Conservation (phyloP, 2,888 invertebrate species). For the Icerya purchasi region DNA sequence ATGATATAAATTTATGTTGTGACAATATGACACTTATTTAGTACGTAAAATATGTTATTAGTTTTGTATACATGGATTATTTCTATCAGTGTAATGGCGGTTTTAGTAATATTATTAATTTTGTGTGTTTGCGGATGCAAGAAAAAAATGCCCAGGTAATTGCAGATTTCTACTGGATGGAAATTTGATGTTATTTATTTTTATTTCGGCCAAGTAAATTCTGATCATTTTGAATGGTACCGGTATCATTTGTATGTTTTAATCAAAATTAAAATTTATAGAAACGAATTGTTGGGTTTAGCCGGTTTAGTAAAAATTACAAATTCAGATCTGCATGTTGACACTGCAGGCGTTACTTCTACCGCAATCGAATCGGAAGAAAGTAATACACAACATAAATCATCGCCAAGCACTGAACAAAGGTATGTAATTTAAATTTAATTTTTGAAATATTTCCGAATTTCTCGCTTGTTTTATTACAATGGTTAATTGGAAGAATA, state of each 20-base stretch:
- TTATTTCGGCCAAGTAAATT: constrained; percentile 13
- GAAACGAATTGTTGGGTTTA: constrained; percentile 47
- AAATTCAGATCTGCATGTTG: constrained; percentile 34
- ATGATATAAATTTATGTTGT: no score
- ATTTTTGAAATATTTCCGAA: no score
- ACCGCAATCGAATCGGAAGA: constrained; percentile 10
- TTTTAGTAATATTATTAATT: constrained; percentile 25
- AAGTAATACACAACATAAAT: constrained; percentile 8
- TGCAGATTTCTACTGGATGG: no score
- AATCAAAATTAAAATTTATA: constrained; percentile 12
- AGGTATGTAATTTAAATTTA: no score
- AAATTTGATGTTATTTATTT: constrained; percentile 9
- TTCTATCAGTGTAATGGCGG: not conserved
- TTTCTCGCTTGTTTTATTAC: no score
- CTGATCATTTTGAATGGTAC: no score
- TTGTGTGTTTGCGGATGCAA: constrained; percentile 54
- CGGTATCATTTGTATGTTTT: no score
- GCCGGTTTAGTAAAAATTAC: constrained; percentile 50
- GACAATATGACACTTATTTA: no score
- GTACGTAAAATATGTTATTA: not conserved
- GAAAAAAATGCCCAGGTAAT: constrained; percentile 50
- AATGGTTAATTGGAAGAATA: no score
- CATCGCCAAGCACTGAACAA: not conserved
- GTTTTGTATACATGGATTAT: not conserved
- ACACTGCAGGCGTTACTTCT: constrained; percentile 3